These are phyloP conservation scores for Lamellibrachia luymesi DNA, from an alignment of 1,140 invertebrate species.

Conservation along the genomic window DNA sequence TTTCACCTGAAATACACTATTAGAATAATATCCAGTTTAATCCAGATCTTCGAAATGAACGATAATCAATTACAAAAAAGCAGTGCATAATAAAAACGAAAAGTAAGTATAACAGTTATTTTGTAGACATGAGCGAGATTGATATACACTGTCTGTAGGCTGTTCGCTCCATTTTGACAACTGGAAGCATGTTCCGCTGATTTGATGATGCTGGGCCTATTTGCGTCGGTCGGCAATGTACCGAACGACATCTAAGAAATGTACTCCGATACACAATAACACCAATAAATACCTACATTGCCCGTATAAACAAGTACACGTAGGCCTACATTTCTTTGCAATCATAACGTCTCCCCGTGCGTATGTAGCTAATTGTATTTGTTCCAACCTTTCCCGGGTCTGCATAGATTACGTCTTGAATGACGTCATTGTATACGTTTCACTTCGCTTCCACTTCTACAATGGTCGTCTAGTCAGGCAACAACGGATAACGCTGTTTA, in stretches of 20 bases:
- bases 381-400: not conserved
- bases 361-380: not conserved
- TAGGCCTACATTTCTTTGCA: not conserved
- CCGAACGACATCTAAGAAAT: no score
- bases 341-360: not conserved
- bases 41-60: not conserved
- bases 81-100: not conserved
- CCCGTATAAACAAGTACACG: no score
- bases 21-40: not conserved
- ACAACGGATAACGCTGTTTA: not conserved
- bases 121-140: not conserved
- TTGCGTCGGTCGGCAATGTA: not conserved
- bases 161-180: not conserved
- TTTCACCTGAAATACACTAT: not conserved
- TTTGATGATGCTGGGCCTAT: not conserved
- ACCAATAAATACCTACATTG: not conserved
- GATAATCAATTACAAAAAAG: not conserved
- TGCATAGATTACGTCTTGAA: not conserved
- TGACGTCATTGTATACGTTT: not conserved
- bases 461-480: not conserved
- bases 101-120: not conserved
- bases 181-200: not conserved
- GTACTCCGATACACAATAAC: not conserved
- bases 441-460: not conserved
- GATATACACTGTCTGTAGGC: not conserved